Conservation (phyloP, 2,888 invertebrate species). For the Rotaria socialis region DNA sequence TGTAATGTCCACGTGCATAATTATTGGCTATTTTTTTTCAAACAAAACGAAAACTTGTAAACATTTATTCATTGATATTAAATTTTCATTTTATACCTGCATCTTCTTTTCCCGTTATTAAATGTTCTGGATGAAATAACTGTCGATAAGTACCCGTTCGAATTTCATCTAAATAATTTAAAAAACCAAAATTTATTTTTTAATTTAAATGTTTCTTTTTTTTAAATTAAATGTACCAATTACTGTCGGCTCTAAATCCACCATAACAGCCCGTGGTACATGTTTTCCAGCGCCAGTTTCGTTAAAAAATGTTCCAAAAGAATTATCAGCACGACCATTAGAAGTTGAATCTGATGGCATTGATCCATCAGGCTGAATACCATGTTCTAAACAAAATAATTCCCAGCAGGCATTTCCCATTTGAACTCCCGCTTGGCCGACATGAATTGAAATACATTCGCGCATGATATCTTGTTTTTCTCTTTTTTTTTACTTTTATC, state of each 20-base stretch:
- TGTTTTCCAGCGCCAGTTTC: constrained; percentile 93
- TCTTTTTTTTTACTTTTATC: background rate
- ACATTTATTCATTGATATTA: constrained; percentile 40
- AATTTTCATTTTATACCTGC: constrained; percentile 74
- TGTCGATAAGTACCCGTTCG: constrained; percentile 55
- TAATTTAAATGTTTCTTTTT: background rate
- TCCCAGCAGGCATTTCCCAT: constrained; percentile 65
- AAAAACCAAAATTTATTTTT: background rate
- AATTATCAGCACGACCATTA: constrained; percentile 68
- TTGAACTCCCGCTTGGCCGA: constrained; percentile 62
- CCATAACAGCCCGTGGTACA: constrained; percentile 67
- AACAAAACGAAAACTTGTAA: constrained; percentile 89
- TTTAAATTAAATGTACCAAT: constrained; percentile 61
- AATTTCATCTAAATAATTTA: constrained; percentile 51
- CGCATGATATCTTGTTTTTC: background rate
- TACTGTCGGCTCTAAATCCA: constrained; percentile 91
- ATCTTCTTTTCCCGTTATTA: constrained; percentile 70
- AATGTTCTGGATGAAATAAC: constrained; percentile 58
- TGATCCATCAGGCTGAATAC: constrained; percentile 54
- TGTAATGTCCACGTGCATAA: constrained; percentile 48
- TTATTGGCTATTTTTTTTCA: constrained; percentile 69
- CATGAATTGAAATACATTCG: constrained; percentile 48
- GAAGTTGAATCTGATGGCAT: constrained; percentile 3
- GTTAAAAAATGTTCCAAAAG: constrained; percentile 73
- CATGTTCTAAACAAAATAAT: constrained; percentile 64